phyloP scores from a whole-genome alignment of 2,113 vertebrate species.

The Pachycephala philippinensis region DNA sequence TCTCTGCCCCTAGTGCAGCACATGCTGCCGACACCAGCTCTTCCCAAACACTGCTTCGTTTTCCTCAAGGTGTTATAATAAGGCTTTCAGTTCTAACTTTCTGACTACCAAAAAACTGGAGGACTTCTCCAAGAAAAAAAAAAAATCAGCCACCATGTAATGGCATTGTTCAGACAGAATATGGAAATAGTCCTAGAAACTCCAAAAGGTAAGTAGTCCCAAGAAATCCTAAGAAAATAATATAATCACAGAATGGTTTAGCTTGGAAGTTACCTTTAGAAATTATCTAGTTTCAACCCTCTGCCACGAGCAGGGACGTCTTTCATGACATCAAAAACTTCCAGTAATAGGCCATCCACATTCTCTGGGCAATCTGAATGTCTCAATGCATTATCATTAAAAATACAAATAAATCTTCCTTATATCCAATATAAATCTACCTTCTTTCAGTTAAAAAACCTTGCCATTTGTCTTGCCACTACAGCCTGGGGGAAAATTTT shows the following conservation, averaged over 20 bases:
- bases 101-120: not conserved
- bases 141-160: not conserved
- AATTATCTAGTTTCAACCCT: not conserved
- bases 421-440: not conserved
- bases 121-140: not conserved
- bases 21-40: not conserved
- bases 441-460: not conserved
- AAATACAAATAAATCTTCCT: not conserved
- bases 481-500: not conserved
- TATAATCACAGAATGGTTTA: not conserved
- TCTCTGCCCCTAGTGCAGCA: accelerated
- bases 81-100: not conserved
- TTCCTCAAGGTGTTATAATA: not conserved
- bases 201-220: not conserved
- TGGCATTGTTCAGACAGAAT: not conserved
- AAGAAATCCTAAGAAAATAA: not conserved
- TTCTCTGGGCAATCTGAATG: not conserved
- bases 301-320: not conserved
- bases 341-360: not conserved
- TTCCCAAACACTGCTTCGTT: not conserved
- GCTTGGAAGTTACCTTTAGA: not conserved
- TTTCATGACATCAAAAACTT: not conserved
- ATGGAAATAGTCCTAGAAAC: not conserved
- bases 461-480: not conserved
- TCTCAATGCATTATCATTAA: not conserved